Evolutionary conservation across 2,113 vertebrate species (phyloP).

Genomic region (Promerops cafer): DNA sequence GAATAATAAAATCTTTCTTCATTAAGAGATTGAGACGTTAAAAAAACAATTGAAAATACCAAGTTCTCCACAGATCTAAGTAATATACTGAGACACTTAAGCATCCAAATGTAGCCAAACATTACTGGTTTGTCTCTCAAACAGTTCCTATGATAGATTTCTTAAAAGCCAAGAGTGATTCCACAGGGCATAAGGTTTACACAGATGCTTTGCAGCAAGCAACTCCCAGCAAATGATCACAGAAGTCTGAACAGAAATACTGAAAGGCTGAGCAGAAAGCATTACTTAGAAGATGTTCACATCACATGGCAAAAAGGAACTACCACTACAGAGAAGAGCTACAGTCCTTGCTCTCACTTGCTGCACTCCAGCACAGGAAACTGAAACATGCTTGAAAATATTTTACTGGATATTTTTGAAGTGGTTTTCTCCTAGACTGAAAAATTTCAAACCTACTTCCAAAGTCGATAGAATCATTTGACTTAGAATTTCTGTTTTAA

Average conservation of each 20-base stretch:
- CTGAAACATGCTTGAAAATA: background rate
- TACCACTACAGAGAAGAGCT: background rate
- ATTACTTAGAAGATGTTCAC: background rate
- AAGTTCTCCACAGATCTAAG: background rate
- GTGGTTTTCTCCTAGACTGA: background rate
- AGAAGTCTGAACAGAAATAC: background rate
- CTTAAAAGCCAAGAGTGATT: background rate
- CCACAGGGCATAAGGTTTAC: background rate
- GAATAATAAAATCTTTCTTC: background rate
- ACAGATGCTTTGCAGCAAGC: background rate
- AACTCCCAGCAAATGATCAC: background rate
- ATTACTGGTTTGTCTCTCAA: background rate
- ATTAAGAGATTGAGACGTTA: background rate
- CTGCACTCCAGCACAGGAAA: background rate
- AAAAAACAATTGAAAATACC: background rate
- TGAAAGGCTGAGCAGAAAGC: background rate
- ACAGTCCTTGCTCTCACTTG: background rate
- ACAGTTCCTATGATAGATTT: background rate
- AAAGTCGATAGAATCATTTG: background rate
- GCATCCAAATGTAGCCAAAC: background rate
- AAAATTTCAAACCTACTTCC: background rate
- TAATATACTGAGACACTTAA: background rate
- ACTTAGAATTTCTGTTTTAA: background rate
- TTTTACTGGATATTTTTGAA: background rate
- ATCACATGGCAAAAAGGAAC: background rate